These are phyloP conservation scores for Phocides pigmalion DNA, from an alignment of 1,140 invertebrate genomes.

Conservation along the genomic window DNA sequence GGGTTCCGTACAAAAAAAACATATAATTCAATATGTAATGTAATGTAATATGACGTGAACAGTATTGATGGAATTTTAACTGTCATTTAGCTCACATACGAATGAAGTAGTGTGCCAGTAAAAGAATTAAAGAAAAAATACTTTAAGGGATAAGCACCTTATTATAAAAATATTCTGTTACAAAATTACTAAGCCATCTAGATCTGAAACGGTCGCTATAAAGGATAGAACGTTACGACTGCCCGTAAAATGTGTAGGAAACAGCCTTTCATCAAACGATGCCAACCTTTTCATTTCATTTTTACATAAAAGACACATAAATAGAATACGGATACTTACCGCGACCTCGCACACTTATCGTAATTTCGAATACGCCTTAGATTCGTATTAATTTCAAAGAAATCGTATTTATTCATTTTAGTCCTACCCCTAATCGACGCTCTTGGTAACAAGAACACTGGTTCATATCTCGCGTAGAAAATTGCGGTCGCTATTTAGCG, in stretches of 20 bases:
- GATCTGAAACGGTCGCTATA: slow-evolving; percentile 10
- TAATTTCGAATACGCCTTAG: slow-evolving; percentile 13
- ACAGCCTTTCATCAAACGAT: slow-evolving; percentile 31
- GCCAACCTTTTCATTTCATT: slow-evolving; percentile 26
- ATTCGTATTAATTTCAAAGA: slow-evolving; percentile 10
- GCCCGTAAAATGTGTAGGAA: slow-evolving; percentile 20
- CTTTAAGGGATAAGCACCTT: not conserved
- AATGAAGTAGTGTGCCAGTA: too few relatives aligned
- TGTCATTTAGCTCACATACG: too few relatives aligned
- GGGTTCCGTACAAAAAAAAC: too few relatives aligned
- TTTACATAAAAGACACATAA: slow-evolving; percentile 29
- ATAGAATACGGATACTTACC: slow-evolving; percentile 5
- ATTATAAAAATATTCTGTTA: slow-evolving; percentile 2
- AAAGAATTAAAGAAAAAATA: not conserved
- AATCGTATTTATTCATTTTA: too few relatives aligned
- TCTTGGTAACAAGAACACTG: too few relatives aligned
- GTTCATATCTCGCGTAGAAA: too few relatives aligned
- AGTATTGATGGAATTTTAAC: too few relatives aligned
- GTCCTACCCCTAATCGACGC: too few relatives aligned
- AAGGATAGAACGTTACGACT: slow-evolving; percentile 15
- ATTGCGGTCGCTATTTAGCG: too few relatives aligned
- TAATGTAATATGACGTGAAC: too few relatives aligned
- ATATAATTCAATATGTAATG: too few relatives aligned
- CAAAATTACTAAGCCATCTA: slow-evolving; percentile 6
- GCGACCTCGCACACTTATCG: slow-evolving; percentile 11